Base-by-base conservation (phyloP, 2,888 invertebrate genomes). In the Apotomis turbidana region DNA sequence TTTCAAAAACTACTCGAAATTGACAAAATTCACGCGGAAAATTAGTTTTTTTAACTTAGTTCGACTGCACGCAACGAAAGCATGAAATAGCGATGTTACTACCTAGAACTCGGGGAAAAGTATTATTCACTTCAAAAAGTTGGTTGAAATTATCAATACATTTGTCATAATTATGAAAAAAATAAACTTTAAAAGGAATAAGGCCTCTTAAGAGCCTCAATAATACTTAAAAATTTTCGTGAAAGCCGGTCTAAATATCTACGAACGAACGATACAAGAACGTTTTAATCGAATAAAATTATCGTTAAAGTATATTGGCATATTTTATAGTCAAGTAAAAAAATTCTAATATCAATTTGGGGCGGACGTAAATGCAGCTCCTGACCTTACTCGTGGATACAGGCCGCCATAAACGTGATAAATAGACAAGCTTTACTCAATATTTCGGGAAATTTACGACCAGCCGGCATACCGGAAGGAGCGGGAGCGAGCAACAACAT, bases 341-440 rank as follows among this genome's bases (percentile, higher is more conserved):
- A 71, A 52, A 68, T 54, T 62, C 63, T 63, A 63, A 62, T 72
- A 68, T 63, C 68, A 74, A 74, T 76, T 76, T 74, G 52, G n/a
- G 67, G 69, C 72, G 73, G 81, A 78, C 78, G 79, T 81, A 83
- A 84, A 85, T 85, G 83, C 82, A 74, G 79, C 76, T 79, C 82
- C 82, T 85, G 83, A 88, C 86, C 86, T 87, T 83, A 69, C 55
- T 55, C 66, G 66, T 46, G 85, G 81, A 83, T 84, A 85, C 78
- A 81, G 79, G 79, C 78, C 75, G 79, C 85, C 80, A 85, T 89
- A 86, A 88, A 88, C 80, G 82, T 88, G 86, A 90, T 88, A 88
- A 87, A 90, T 88, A 83, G 87, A 82, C 81, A 79, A 82, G 86
- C 84, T 88, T 87, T 85, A 81, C 83, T 82, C 82, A 83, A 87